Evolutionary conservation across 2,888 invertebrate genomes (phyloP).

Genomic region (Cryptocheilus praepositus): DNA sequence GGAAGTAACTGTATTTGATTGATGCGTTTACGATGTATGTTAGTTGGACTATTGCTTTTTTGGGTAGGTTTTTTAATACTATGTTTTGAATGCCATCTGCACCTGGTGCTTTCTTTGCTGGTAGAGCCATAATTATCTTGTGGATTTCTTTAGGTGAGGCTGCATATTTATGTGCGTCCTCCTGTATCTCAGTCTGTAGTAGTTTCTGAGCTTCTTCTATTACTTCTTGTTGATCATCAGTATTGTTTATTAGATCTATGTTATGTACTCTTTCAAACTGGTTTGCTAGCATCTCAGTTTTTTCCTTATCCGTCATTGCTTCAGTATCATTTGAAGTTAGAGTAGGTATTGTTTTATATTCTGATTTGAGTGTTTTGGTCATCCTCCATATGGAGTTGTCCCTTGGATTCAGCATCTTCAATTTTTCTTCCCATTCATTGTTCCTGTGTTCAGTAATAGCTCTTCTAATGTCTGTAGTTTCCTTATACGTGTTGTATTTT

Average conservation of each 20-base stretch:
- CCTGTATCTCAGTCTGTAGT: conserved; percentile 9
- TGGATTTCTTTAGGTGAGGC: conserved; percentile 27
- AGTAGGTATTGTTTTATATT: conserved; percentile 27
- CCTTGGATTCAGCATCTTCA: conserved; percentile 21
- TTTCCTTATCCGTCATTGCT: conserved; percentile 32
- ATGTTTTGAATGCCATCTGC: conserved; percentile 22
- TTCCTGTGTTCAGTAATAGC: conserved; percentile 19
- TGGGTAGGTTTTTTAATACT: conserved; percentile 14
- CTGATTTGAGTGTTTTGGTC: conserved; percentile 37
- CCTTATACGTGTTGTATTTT: conserved; percentile 3
- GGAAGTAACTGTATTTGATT: conserved; percentile 21
- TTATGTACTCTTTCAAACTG: conserved; percentile 37
- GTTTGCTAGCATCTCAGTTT: conserved; percentile 35
- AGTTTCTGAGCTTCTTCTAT: conserved; percentile 15
- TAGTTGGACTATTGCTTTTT: conserved; percentile 18
- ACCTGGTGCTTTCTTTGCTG: conserved; percentile 15
- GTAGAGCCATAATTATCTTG: conserved; percentile 4
- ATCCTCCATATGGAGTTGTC: conserved; percentile 33
- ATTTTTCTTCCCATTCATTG: conserved; percentile 14
- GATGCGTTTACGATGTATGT: conserved; percentile 18
- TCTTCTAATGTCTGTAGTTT: conserved; percentile 20
- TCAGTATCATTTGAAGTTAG: conserved; percentile 10
- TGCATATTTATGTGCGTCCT: background rate
- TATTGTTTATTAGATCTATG: conserved; percentile 33
- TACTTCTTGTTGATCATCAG: conserved; percentile 29